Percentiles rank a stretch among this genome's conserved stretches.
phyloP scores from a whole-genome alignment of 1,140 invertebrate genomes.

The Drosophila bocki region DNA sequence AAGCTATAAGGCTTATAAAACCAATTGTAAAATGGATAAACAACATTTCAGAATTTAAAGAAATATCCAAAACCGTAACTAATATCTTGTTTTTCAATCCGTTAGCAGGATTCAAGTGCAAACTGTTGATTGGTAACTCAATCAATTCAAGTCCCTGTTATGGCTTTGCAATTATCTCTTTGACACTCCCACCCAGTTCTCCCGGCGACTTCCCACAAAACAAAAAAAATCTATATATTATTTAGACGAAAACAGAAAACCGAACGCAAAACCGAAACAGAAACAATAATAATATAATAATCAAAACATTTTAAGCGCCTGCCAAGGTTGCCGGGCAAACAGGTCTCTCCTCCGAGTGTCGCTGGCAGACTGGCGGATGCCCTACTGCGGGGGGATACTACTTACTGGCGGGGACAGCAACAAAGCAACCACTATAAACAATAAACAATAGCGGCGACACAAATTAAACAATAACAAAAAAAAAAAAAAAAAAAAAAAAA shows the following conservation, averaged over 20 bases:
- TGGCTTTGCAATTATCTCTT: slow-evolving; percentile 4
- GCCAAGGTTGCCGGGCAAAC: slow-evolving; percentile 65
- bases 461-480: slow-evolving; percentile 67
- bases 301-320: slow-evolving; percentile 81
- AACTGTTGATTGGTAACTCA: slow-evolving; percentile 6
- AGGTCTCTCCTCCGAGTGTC: slow-evolving; percentile 14
- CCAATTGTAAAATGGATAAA: too few relatives aligned
- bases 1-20: too few relatives aligned
- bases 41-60: neutral
- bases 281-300: slow-evolving; percentile 70
- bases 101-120: neutral
- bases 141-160: slow-evolving; percentile 13
- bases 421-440: slow-evolving; percentile 26
- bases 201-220: neutral
- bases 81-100: neutral
- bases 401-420: slow-evolving; percentile 4
- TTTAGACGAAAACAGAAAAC: slow-evolving; percentile 21
- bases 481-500: too few relatives aligned
- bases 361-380: slow-evolving; percentile 35
- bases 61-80: neutral
- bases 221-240: neutral
- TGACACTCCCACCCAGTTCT: neutral
- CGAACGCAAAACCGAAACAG: slow-evolving; percentile 1
- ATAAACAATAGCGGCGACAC: slow-evolving; percentile 46
- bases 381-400: slow-evolving; percentile 25